Evolutionary conservation across 2,797 vertebrate genomes (phyloP).

Genomic region (Neopelma chrysocephalum): DNA sequence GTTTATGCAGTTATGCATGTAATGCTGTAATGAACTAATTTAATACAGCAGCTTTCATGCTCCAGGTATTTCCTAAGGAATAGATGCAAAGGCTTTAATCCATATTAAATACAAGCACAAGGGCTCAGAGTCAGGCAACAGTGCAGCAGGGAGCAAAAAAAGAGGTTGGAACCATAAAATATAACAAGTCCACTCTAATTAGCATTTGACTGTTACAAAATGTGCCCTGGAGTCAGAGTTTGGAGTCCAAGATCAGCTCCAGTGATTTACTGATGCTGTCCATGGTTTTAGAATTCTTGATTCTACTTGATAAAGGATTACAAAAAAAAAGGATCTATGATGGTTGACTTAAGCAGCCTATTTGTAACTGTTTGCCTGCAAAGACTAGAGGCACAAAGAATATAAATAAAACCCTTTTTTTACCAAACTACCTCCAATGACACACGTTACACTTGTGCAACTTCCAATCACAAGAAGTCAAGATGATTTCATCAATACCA

Average conservation of each 20-base stretch:
- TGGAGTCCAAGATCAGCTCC: neutral
- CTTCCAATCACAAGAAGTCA: neutral
- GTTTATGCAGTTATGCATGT: conserved; percentile 23
- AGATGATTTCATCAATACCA: neutral
- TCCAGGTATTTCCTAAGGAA: conserved; percentile 32
- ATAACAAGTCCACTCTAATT: neutral
- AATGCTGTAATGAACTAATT: conserved; percentile 17
- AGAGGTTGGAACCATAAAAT: neutral
- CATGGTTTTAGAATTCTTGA: neutral
- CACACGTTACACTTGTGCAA: neutral
- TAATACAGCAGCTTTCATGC: conserved; percentile 25
- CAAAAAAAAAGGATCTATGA: neutral
- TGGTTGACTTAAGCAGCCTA: neutral
- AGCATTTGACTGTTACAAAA: neutral
- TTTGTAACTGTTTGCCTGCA: neutral
- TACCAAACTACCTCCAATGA: neutral
- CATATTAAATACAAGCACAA: neutral
- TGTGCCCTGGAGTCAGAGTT: neutral
- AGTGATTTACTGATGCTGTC: neutral
- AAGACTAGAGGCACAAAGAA: neutral
- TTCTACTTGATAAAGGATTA: neutral
- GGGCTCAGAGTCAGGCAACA: neutral
- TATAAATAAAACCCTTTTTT: neutral
- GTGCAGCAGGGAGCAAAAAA: neutral
- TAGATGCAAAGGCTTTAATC: conserved; percentile 6